Evolutionary conservation across 1,140 invertebrate genomes (phyloP), one percentile per base, ranked within the genome.

Genomic region (Arion vulgaris): DNA sequence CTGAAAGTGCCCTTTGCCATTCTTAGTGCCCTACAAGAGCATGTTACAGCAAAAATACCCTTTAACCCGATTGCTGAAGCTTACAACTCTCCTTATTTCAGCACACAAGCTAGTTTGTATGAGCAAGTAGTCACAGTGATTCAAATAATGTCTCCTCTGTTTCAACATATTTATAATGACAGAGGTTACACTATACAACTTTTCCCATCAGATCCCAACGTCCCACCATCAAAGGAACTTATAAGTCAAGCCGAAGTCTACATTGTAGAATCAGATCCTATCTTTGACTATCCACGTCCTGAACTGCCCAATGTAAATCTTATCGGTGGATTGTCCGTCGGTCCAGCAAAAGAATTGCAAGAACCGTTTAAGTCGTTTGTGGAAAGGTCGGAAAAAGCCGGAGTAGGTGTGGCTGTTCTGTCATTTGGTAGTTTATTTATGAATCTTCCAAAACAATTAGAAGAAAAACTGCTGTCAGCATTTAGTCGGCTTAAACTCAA

Each of bases 291-390:
- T 68, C 82, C 87, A 57, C 26, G 15, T 15, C 53, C 53, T 23
- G 4, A 4, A 57, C 17, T 57, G 0, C 86, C 87, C 13, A 85
- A 89, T 34, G 62, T 84, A 11, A 86, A 83, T 19, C 75, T 81
- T 32, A 86, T 87, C 62, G 88, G 88, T 34, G 84, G 85, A 32
- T 28, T 85, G n/a, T 73, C 85, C 11, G 74, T 84, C 11, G 45
- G 74, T 28, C 74, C 81, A 11, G 45, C 81, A 26, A 84, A 80
- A n/a, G 66, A 75, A 17, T 26, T 88, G 0, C 34, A 72, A 0
- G 78, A 51, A 0, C 1, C 77, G 2, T 76, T 87, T 36, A 45
- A 80, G 26, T 34, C 62, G 26, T 87, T 86, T 49, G 66, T 79
- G 39, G 80, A 84, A 9, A 34, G 28, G 11, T 75, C 75, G 11